Base-by-base conservation (phyloP, 2,797 vertebrate species). In the Xyrichtys novacula region DNA sequence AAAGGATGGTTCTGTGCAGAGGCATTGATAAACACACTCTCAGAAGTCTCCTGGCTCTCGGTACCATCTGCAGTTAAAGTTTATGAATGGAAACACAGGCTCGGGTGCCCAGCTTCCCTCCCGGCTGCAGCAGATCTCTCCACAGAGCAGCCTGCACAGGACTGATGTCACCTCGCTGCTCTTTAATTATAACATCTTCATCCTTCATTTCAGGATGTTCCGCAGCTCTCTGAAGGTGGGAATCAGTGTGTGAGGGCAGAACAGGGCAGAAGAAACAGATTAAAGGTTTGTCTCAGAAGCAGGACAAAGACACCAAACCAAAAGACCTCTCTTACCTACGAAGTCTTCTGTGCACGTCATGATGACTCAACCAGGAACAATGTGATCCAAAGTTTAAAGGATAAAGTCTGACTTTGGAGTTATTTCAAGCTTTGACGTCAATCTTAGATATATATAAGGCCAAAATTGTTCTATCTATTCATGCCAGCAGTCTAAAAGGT, bases 71-170 rank as follows among this genome's bases (percentile, higher is more conserved):
- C 50, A 61, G 29, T 76, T 44, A 34, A 47, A 58, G 66, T 76
- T 84, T 72, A 88, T 54, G 71, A 86, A 90, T 87, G 89, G 89
- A 90, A 92, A 91, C 85, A 66, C 57, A 71, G 52, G 46, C 5
- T 49, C 23, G 46, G 65, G 59, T 64, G 72, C 49, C 73, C 47
- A 43, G 53, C 46, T 57, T 64, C 81, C 60, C 57, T 53, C 60
- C 67, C 56, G 44, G 59, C 78, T 58, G 75, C 75, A 78, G 60
- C 70, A 68, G 31, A 78, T 59, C 76, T 66, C 65, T 75, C 47
- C 70, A 63, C 43, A 70, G 60, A 40, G 25, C 40, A 12, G 9
- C 22, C 70, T 48, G 22, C 22, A 67, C 39, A 75, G 31, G 59
- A 63, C 48, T 74, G 74, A 79, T 60, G 70, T 80, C 65, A 70